phyloP scores from a whole-genome alignment of 2,888 invertebrate species.

The Seira ritae region DNA sequence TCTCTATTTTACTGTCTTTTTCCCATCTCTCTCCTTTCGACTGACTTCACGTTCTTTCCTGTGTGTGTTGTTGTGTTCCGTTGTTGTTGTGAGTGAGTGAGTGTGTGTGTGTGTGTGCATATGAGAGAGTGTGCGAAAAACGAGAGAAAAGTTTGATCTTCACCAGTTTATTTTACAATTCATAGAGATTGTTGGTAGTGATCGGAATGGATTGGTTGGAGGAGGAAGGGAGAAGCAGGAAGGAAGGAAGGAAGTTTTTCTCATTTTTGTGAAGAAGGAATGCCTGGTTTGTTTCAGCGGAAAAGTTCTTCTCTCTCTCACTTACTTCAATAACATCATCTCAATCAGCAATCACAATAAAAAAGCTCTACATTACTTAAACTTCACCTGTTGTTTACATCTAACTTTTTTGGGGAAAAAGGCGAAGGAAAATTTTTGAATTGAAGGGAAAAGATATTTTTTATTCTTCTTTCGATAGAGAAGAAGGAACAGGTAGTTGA shows the following conservation, averaged over 20 bases:
- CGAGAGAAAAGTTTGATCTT: constrained; percentile 51
- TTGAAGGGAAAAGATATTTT: too few relatives aligned
- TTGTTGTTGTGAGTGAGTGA: constrained; percentile 8
- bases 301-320: not conserved
- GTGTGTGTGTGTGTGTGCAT: constrained; percentile 18
- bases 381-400: too few relatives aligned
- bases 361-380: too few relatives aligned
- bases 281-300: constrained; percentile 7
- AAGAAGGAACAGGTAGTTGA: too few relatives aligned
- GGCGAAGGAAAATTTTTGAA: too few relatives aligned
- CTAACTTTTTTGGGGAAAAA: too few relatives aligned
- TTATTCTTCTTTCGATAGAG: too few relatives aligned
- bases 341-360: too few relatives aligned
- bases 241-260: constrained; percentile 42
- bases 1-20: constrained; percentile 12
- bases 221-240: constrained; percentile 36
- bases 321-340: not conserved
- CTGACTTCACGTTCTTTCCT: too few relatives aligned
- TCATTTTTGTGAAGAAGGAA: constrained; percentile 19
- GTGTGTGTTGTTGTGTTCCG: constrained; percentile 9
- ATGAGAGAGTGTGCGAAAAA: not conserved
- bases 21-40: too few relatives aligned
- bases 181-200: constrained; percentile 57
- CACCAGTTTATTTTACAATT: constrained; percentile 53
- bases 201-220: constrained; percentile 46